These are phyloP conservation scores for Phenganax subtilis DNA, from an alignment of 92 coral and sea anemone species.

Conservation along the genomic window DNA sequence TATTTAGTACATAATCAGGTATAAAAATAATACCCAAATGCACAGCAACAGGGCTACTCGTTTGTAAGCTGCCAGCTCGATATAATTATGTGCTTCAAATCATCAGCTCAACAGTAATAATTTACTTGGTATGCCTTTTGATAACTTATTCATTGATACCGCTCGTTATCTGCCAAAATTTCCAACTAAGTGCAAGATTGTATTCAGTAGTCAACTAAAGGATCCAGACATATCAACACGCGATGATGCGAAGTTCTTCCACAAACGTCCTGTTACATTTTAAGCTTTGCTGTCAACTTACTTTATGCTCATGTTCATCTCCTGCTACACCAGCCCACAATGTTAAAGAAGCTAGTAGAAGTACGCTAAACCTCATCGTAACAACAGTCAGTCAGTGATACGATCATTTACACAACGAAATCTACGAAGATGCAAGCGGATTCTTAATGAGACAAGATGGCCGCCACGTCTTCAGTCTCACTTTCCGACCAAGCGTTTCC, in stretches of 20 bases:
- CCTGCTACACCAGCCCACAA: slow-evolving; percentile 57
- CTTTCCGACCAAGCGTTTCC: neutral
- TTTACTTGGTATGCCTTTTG: too few species aligned
- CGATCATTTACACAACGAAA: slow-evolving; percentile 13
- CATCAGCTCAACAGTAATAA: too few species aligned
- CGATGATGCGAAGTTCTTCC: neutral
- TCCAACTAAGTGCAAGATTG: neutral
- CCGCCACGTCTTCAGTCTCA: slow-evolving; percentile 35
- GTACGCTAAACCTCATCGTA: slow-evolving; percentile 11
- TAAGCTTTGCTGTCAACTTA: slow-evolving; percentile 50
- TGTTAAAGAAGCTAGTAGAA: slow-evolving; percentile 56
- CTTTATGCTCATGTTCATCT: slow-evolving; percentile 95
- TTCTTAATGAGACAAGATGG: slow-evolving; percentile 23
- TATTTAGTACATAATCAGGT: too few species aligned
- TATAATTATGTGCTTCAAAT: too few species aligned
- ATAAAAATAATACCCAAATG: too few species aligned
- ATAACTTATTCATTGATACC: too few species aligned
- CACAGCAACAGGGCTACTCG: too few species aligned
- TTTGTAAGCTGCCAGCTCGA: too few species aligned
- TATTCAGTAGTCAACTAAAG: neutral
- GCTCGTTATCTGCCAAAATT: neutral
- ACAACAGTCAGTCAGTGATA: neutral
- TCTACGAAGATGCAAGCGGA: slow-evolving; percentile 9
- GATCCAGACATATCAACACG: neutral
- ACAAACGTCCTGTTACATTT: neutral